Conservation (phyloP, 1,140 invertebrate species). For the Tetramorium simillimum region DNA sequence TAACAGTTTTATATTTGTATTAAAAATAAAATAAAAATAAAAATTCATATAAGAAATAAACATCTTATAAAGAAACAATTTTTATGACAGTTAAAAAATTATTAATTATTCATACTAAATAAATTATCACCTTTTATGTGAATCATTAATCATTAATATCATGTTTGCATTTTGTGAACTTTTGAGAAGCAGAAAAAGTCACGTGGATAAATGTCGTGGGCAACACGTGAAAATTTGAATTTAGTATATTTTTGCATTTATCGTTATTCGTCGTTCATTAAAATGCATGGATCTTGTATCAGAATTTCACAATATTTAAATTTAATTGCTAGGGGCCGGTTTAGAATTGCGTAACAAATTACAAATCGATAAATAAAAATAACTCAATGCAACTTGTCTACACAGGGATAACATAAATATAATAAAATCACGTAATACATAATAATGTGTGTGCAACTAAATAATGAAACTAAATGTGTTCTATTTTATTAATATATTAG, state of each 20-base stretch:
- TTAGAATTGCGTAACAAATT: slow-evolving; percentile 32
- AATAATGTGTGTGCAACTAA: not conserved
- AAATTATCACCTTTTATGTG: not conserved
- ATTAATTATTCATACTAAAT: not conserved
- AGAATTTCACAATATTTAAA: slow-evolving; percentile 42
- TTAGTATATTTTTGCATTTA: not conserved
- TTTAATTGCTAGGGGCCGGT: not conserved
- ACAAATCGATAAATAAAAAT: slow-evolving; percentile 27
- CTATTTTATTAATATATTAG: not conserved
- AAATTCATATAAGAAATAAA: not conserved
- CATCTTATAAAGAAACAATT: not conserved
- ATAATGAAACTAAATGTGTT: not conserved
- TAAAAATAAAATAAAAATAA: not conserved
- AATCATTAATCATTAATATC: not conserved
- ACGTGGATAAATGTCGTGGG: not conserved
- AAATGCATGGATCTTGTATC: slow-evolving; percentile 23
- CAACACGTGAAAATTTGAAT: not conserved
- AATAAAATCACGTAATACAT: not conserved
- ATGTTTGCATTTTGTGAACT: slow-evolving; percentile 29
- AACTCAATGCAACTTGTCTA: not conserved
- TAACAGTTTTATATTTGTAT: not conserved
- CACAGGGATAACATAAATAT: not conserved
- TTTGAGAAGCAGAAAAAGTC: not conserved
- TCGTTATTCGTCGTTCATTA: slow-evolving; percentile 42
- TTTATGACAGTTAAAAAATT: not conserved